Percentiles rank a stretch among this genome's conserved stretches.
Evolutionary conservation across 2,888 invertebrate genomes (phyloP).

Genomic region (Drosophila picticornis): DNA sequence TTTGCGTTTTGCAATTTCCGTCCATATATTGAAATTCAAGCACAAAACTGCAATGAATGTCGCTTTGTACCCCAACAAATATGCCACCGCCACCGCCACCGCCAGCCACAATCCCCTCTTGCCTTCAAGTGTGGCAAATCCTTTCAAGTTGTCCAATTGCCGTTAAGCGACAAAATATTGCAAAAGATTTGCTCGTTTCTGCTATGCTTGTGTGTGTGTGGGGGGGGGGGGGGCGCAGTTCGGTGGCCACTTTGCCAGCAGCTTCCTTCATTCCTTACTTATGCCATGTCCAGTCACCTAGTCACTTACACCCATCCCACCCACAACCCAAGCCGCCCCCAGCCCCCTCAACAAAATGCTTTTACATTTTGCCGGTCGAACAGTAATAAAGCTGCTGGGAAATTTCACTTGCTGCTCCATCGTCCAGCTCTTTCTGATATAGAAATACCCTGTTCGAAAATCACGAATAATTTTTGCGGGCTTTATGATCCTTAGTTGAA

Average conservation of each 20-base stretch:
- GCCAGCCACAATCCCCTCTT: too few relatives aligned
- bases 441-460: neutral
- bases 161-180: constrained; percentile 41
- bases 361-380: constrained; percentile 33
- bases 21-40: constrained; percentile 34
- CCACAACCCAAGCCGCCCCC: neutral
- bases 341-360: neutral
- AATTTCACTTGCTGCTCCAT: constrained; percentile 3
- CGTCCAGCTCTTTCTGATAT: constrained; percentile 1
- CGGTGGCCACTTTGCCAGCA: constrained; percentile 34
- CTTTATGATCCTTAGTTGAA: neutral
- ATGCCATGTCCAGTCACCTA: neutral
- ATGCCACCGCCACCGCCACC: neutral
- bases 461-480: neutral
- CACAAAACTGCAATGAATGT: constrained; percentile 23
- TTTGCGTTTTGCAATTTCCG: constrained; percentile 47
- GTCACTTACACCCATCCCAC: neutral
- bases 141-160: constrained; percentile 51
- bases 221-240: neutral
- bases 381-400: constrained; percentile 22
- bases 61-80: neutral
- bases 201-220: neutral
- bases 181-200: constrained; percentile 33
- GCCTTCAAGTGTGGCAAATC: constrained; percentile 15
- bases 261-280: constrained; percentile 6